Base-by-base conservation (phyloP, 30 jellyfish, hydroid and myxozoan species). In the Hydractinia echinata region DNA sequence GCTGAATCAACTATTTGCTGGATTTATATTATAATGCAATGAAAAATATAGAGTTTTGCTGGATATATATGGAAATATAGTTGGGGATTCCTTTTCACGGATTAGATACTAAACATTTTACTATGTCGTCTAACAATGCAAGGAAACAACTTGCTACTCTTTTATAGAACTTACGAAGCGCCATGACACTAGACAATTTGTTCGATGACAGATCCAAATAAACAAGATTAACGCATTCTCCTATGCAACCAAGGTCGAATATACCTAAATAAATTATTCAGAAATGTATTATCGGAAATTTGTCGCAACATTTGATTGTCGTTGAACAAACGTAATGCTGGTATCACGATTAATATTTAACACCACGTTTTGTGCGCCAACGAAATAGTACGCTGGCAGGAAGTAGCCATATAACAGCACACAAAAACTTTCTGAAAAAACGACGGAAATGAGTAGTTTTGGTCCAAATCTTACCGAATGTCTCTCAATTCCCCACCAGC, bases 151-250 rank as follows among this genome's bases (percentile, higher is more conserved):
- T 16, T 11, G n/a, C 18, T 58, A 58, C 15, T 13, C 15, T 58
- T 11, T 11, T 11, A 58, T 1, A 16, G 19, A 64, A 1, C 74
- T 7, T 64, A 64, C 74, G 19, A 51, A 64, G 74, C 9, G 74
- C 74, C 74, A 64, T 64, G 18, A 64, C 74, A 51, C 74, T 64
- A 4, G 74, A 64, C 39, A 64, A 4, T 51, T 64, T 64, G 74
- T 64, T 64, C 4, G 74, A 64, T n/a, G 74, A 64, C 39, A 64
- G 39, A 64, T 64, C 74, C 74, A 64, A 64, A 51, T 64, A 51
- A n/a, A 64, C 18, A 7, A 64, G 39, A 64, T 64, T 7, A 44
- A 6, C 39, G 74, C 74, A 64, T n/a, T 64, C 74, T 51, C 51
- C 74, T 64, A 64, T 51, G 39, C 74, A 64, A 64, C 74, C 74